phyloP scores from a whole-genome alignment of 2,797 vertebrate genomes.

The Glossophaga mutica region DNA sequence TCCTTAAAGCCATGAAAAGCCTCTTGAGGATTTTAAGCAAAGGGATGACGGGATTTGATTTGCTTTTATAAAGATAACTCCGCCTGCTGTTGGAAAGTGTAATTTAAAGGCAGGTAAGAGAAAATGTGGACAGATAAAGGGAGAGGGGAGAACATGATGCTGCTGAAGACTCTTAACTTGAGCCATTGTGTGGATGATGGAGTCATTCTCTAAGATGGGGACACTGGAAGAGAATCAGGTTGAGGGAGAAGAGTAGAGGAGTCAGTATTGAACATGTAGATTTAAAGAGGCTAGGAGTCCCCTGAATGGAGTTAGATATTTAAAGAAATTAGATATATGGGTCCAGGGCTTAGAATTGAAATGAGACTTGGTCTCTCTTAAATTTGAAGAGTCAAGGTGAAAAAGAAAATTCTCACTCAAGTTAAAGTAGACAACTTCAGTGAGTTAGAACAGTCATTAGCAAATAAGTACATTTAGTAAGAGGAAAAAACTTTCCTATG shows the following conservation, averaged over 20 bases:
- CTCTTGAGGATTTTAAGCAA: neutral
- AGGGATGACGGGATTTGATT: neutral
- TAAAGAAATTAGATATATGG: neutral
- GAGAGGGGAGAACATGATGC: neutral
- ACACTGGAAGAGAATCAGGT: neutral
- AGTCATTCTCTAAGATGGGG: neutral
- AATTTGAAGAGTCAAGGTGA: neutral
- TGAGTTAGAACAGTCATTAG: neutral
- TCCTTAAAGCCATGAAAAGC: conserved; percentile 17
- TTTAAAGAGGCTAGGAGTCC: neutral
- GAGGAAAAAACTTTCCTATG: neutral
- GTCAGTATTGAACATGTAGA: neutral
- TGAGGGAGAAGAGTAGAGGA: neutral
- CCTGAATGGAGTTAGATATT: neutral
- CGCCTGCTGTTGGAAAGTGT: neutral
- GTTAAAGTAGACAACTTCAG: neutral
- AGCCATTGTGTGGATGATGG: neutral
- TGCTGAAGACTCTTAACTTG: neutral
- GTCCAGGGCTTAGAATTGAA: neutral
- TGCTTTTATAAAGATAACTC: conserved; percentile 12
- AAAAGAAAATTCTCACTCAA: conserved; percentile 31
- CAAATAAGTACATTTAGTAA: neutral
- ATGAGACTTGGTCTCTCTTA: conserved; percentile 11
- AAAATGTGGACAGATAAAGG: neutral
- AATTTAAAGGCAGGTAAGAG: neutral